Evolutionary conservation across 1,140 invertebrate genomes (phyloP).

Genomic region (Macrostomum lignano): DNA sequence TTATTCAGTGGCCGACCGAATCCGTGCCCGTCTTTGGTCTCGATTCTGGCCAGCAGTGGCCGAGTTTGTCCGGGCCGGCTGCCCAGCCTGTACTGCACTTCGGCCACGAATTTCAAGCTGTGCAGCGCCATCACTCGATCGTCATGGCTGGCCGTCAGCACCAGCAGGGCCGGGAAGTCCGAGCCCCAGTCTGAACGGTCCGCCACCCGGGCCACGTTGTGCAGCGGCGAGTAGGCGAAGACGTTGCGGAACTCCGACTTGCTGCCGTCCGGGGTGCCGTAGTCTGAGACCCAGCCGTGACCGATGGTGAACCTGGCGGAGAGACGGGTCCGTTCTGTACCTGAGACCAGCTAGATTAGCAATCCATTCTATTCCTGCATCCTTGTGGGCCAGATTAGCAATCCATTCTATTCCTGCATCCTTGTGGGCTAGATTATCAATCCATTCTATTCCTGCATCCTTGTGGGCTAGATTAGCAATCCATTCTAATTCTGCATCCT

Average conservation of each 20-base stretch:
- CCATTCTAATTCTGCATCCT: too few species aligned
- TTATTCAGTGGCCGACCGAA: neutral
- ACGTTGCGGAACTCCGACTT: too few species aligned
- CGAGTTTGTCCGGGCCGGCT: constrained; percentile 40
- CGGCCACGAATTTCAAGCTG: constrained; percentile 70
- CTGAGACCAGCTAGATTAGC: too few species aligned
- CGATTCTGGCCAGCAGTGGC: constrained; percentile 57
- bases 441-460: too few species aligned
- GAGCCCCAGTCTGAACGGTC: too few species aligned
- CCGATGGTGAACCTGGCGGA: constrained; percentile 98
- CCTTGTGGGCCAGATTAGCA: too few species aligned
- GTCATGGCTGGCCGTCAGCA: constrained; percentile 84
- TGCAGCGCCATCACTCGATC: constrained; percentile 81
- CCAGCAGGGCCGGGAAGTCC: constrained; percentile 62
- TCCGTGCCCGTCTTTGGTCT: constrained; percentile 82
- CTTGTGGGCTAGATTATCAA: too few species aligned
- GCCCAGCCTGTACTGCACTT: constrained; percentile 48
- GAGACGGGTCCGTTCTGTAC: too few species aligned
- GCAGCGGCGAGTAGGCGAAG: constrained; percentile 74
- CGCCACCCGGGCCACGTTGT: constrained; percentile 41
- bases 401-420: too few species aligned
- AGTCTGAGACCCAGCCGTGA: constrained; percentile 79
- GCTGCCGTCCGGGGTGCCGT: constrained; percentile 64
- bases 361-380: too few species aligned
- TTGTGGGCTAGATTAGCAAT: too few species aligned